These are phyloP conservation scores for Lipotes vexillifer DNA, from an alignment of 2,113 vertebrate genomes.

Conservation along the genomic window DNA sequence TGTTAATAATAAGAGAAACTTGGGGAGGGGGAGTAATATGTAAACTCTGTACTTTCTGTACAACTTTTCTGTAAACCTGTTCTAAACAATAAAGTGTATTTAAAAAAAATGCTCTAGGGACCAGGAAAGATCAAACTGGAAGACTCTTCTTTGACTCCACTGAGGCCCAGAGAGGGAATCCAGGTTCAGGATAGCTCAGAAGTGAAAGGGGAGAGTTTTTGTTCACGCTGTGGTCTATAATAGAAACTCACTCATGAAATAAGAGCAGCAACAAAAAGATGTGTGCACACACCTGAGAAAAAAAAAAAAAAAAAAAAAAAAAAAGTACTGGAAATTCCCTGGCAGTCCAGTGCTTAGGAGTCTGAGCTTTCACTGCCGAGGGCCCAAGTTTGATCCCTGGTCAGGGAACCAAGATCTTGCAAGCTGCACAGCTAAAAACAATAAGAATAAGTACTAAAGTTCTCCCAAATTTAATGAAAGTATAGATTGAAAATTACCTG, in stretches of 20 bases:
- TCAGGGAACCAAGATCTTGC: background rate
- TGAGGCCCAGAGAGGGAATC: background rate
- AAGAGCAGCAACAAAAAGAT: conserved; percentile 6
- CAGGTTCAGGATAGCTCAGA: background rate
- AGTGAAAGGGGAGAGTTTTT: background rate
- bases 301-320: no score
- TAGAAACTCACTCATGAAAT: background rate
- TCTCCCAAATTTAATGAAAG: background rate
- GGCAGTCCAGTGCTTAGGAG: background rate
- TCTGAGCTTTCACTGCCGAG: no score
- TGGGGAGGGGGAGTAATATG: no score
- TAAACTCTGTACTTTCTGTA: background rate
- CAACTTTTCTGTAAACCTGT: background rate
- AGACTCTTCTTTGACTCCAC: background rate
- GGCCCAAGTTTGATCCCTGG: background rate
- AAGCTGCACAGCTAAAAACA: background rate
- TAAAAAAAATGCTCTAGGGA: background rate
- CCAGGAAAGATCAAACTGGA: background rate
- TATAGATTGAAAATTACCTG: background rate
- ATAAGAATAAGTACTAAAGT: background rate
- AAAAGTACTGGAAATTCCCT: background rate
- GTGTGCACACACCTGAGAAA: background rate
- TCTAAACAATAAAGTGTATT: background rate
- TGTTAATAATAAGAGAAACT: background rate
- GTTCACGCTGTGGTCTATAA: background rate